Percentiles rank a stretch among this genome's conserved stretches.
These are phyloP conservation scores for Euwallacea similis DNA, from an alignment of 1,140 invertebrate genomes.

Conservation along the genomic window DNA sequence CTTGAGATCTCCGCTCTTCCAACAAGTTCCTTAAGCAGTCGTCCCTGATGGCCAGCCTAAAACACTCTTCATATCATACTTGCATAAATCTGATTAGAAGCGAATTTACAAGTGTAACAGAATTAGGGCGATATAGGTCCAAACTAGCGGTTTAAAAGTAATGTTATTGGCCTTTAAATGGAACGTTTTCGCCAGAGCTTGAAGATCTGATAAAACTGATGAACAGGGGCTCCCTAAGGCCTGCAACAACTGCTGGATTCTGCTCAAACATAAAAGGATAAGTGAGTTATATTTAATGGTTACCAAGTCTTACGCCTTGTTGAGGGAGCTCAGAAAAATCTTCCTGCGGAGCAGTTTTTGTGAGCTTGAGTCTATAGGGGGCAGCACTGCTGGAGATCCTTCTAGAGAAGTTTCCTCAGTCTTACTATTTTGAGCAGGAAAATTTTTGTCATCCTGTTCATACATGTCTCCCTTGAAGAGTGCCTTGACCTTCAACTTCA, in stretches of 20 bases:
- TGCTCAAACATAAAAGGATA: conserved; percentile 25
- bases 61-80: conserved; percentile 19
- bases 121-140: conserved; percentile 59
- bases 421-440: conserved; percentile 40
- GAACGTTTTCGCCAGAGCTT: conserved; percentile 60
- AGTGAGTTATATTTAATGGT: conserved; percentile 2
- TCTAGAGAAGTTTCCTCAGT: conserved; percentile 41
- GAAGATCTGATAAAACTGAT: conserved; percentile 52
- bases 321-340: conserved; percentile 60
- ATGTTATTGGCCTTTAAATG: conserved; percentile 62
- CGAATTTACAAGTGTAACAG: conserved; percentile 56
- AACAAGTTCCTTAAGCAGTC: conserved; percentile 32
- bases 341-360: conserved; percentile 60
- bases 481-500: conserved; percentile 59
- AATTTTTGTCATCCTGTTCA: conserved; percentile 44
- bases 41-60: conserved; percentile 41
- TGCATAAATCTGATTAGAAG: not conserved
- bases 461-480: conserved; percentile 55
- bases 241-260: conserved; percentile 41
- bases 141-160: conserved; percentile 60
- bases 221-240: conserved; percentile 25
- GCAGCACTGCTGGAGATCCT: conserved; percentile 52
- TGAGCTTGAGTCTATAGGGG: conserved; percentile 60
- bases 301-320: conserved; percentile 53
- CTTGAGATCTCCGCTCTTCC: conserved; percentile 36